A percentile compares a stretch with the other conserved stretches of the same genome.
These are phyloP conservation scores for Drosophila kambysellisi DNA, from an alignment of 2,888 invertebrate genomes.

Conservation along the genomic window DNA sequence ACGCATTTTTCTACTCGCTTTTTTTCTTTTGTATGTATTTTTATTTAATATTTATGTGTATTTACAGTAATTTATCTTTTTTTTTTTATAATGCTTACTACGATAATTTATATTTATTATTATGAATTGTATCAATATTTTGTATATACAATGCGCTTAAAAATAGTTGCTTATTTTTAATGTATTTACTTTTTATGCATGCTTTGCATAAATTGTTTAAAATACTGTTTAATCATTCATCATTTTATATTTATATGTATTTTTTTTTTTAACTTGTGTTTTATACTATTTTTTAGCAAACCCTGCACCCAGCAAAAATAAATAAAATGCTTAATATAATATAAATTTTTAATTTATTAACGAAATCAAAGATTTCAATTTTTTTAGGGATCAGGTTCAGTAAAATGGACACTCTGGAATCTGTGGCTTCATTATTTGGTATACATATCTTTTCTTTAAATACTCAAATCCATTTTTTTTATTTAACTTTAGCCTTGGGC, in stretches of 20 bases:
- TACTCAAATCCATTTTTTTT: not conserved
- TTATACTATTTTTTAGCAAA: not conserved
- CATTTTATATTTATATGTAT: slow-evolving; percentile 8
- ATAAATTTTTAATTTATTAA: not conserved
- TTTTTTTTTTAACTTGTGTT: not conserved
- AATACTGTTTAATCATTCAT: slow-evolving; percentile 46
- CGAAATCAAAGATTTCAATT: not conserved
- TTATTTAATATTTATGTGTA: slow-evolving; percentile 24
- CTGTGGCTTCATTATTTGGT: not conserved
- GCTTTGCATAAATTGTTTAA: slow-evolving; percentile 26
- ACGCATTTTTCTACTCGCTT: not conserved
- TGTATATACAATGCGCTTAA: slow-evolving; percentile 39
- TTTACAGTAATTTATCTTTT: slow-evolving; percentile 44
- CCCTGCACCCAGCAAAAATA: slow-evolving; percentile 13
- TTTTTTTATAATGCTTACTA: slow-evolving; percentile 21
- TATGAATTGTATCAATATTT: slow-evolving; percentile 20
- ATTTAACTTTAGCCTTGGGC: not conserved
- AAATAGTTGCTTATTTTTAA: slow-evolving; percentile 18
- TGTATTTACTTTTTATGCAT: slow-evolving; percentile 20
- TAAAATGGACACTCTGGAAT: not conserved
- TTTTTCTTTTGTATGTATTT: not conserved
- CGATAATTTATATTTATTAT: slow-evolving; percentile 8
- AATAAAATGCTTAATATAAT: not conserved
- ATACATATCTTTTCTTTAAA: not conserved
- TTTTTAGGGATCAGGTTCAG: not conserved